A percentile compares a stretch with the other conserved stretches of the same genome.
phyloP scores from a whole-genome alignment of 2,888 invertebrate genomes.

The Melipona bicolor region DNA sequence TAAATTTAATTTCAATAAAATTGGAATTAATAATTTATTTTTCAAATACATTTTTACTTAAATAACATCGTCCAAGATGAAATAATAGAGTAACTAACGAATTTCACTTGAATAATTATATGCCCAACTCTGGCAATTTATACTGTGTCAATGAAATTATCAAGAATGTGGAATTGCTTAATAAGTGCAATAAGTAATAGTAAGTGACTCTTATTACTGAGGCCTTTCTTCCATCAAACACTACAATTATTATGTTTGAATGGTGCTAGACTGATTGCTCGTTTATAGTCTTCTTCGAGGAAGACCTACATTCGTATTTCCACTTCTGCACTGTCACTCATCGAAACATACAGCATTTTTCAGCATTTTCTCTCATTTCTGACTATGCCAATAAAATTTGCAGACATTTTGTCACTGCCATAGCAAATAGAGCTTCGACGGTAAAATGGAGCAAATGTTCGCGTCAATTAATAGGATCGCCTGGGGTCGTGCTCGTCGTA shows the following conservation, averaged over 20 bases:
- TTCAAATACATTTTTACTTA: too few relatives aligned
- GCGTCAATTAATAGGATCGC: constrained; percentile 36
- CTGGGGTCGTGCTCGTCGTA: constrained; percentile 50
- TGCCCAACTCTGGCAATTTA: too few relatives aligned
- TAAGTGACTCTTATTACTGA: too few relatives aligned
- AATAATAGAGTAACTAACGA: too few relatives aligned
- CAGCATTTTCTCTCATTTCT: not conserved
- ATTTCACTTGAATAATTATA: too few relatives aligned
- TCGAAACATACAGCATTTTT: not conserved
- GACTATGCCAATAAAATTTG: not conserved
- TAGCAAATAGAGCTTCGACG: constrained; percentile 37
- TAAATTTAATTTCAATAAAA: too few relatives aligned
- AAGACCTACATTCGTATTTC: not conserved
- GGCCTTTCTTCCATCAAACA: too few relatives aligned
- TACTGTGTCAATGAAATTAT: too few relatives aligned
- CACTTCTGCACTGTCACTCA: not conserved
- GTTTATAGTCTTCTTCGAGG: constrained; percentile 7
- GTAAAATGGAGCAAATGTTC: constrained; percentile 30
- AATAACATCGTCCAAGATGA: too few relatives aligned
- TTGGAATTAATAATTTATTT: too few relatives aligned
- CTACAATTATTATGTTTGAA: not conserved
- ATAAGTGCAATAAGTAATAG: too few relatives aligned
- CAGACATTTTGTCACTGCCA: constrained; percentile 54
- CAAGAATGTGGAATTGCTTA: too few relatives aligned
- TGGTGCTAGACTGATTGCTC: constrained; percentile 55